phyloP scores from a whole-genome alignment of 2,113 vertebrate genomes.

The Protobothrops flavoviridis region DNA sequence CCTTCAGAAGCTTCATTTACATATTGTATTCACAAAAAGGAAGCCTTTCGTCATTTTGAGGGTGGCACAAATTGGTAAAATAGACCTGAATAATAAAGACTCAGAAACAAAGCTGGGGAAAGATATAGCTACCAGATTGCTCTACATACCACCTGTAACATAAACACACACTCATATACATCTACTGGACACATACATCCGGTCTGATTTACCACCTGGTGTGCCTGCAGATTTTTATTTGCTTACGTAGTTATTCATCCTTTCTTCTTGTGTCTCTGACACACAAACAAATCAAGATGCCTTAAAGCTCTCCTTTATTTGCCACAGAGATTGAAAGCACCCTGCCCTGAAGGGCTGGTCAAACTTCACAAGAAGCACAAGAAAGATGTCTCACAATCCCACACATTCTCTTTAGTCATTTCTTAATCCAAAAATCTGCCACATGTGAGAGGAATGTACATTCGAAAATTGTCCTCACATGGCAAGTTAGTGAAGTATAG shows the following conservation, averaged over 20 bases:
- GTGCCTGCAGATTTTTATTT: neutral
- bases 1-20: neutral
- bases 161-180: neutral
- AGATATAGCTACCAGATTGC: neutral
- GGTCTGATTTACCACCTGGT: neutral
- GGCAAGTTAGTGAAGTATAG: neutral
- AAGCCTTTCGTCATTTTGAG: neutral
- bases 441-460: neutral
- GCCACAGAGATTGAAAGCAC: neutral
- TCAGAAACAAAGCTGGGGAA: neutral
- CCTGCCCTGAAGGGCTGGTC: neutral
- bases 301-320: neutral
- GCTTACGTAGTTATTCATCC: neutral
- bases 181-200: neutral
- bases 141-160: neutral
- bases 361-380: neutral
- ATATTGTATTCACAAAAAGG: neutral
- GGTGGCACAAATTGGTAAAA: neutral
- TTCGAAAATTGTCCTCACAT: neutral
- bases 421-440: neutral
- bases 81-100: neutral
- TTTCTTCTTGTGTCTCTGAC: neutral
- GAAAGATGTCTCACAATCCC: neutral
- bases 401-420: neutral
- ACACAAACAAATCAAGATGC: neutral